Evolutionary conservation across 1,140 invertebrate genomes (phyloP).

Genomic region (Belonocnema kinseyi): DNA sequence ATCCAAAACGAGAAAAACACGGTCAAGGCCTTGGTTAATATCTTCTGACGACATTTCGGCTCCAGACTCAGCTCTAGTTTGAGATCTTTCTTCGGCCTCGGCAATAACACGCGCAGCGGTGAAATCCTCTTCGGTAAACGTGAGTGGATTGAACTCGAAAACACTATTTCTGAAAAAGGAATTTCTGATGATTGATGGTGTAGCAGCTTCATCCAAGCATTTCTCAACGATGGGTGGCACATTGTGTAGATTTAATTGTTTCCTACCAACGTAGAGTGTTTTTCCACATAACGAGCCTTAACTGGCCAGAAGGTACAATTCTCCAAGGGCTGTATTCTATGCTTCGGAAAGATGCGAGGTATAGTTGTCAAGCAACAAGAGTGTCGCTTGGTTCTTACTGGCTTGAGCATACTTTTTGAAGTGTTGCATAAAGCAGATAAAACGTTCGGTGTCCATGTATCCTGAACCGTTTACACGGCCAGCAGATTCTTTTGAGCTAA

Average conservation of each 20-base stretch:
- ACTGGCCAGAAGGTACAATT: slow-evolving; percentile 68
- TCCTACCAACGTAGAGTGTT: slow-evolving; percentile 44
- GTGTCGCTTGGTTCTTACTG: slow-evolving; percentile 50
- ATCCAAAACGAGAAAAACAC: background rate
- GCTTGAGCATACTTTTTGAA: slow-evolving; percentile 62
- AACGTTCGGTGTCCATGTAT: slow-evolving; percentile 38
- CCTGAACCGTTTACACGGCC: background rate
- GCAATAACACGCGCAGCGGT: background rate
- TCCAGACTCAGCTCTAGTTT: background rate
- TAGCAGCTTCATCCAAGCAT: slow-evolving; percentile 16
- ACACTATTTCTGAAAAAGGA: background rate
- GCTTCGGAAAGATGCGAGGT: slow-evolving; percentile 37
- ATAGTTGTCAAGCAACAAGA: slow-evolving; percentile 59
- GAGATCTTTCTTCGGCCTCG: background rate
- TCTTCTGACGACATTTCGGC: background rate
- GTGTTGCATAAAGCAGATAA: slow-evolving; percentile 61
- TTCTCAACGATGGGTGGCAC: background rate
- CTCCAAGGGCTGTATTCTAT: slow-evolving; percentile 55
- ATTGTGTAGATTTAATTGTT: too few species aligned
- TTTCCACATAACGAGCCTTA: slow-evolving; percentile 63
- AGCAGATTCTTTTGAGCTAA: background rate
- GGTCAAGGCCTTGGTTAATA: slow-evolving; percentile 5
- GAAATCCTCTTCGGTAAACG: slow-evolving; percentile 20
- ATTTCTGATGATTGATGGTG: slow-evolving; percentile 8
- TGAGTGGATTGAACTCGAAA: slow-evolving; percentile 8